Conservation (phyloP, 1,140 invertebrate species). For the Drosophila auraria region DNA sequence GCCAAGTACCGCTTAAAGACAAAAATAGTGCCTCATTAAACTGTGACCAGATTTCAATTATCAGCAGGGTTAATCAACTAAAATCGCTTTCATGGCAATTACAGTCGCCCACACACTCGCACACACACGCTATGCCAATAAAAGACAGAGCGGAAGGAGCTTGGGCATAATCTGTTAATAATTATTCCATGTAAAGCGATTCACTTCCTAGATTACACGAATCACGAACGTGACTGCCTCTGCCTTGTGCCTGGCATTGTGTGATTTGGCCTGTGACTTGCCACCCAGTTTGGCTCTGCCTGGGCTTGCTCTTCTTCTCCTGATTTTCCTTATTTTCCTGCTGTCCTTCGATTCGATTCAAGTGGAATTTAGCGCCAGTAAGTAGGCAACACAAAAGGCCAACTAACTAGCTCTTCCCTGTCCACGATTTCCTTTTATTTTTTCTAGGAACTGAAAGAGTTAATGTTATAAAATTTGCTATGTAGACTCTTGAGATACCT, state of each 20-base stretch:
- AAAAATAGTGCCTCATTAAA: conserved; percentile 16
- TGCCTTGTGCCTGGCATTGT: conserved; percentile 4
- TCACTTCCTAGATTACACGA: conserved; percentile 39
- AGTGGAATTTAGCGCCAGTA: conserved; percentile 10
- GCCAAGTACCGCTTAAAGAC: conserved; percentile 2
- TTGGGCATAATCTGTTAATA: conserved; percentile 42
- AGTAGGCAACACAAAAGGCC: conserved; percentile 46
- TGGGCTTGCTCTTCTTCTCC: no score
- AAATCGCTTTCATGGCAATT: conserved; percentile 36
- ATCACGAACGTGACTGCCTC: conserved; percentile 38
- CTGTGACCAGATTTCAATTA: conserved; percentile 37
- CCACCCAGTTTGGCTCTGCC: conserved; percentile 6
- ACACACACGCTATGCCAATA: conserved; percentile 1
- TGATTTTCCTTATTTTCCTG: conserved; percentile 4
- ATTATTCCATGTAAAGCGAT: conserved; percentile 52
- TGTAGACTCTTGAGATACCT: no score
- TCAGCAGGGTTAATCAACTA: conserved; percentile 25
- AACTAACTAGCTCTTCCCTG: conserved; percentile 10
- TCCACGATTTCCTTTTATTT: neutral
- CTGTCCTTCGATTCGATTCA: conserved; percentile 2
- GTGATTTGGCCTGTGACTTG: conserved; percentile 31
- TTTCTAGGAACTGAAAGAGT: neutral
- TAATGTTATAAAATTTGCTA: no score
- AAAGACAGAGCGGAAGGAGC: neutral
- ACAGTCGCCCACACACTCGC: conserved; percentile 5